phyloP scores from a whole-genome alignment of 2,797 vertebrate genomes.

The Manis crassicaudata region DNA sequence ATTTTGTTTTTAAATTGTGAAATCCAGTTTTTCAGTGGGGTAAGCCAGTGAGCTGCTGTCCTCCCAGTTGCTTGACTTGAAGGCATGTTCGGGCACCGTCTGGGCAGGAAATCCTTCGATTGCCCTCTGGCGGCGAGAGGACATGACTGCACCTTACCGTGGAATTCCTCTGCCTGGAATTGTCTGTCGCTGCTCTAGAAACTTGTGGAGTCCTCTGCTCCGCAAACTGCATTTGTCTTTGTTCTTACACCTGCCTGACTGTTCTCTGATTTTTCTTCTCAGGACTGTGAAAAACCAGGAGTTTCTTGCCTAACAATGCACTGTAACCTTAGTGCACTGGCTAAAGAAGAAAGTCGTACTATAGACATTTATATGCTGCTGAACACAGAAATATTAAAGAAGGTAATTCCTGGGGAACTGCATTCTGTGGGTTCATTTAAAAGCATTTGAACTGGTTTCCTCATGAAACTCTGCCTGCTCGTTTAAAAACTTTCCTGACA shows the following conservation, averaged over 20 bases:
- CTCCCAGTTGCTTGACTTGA: not conserved
- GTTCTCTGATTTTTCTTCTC: constrained; percentile 65
- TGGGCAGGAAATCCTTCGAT: not conserved
- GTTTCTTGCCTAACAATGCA: constrained; percentile 92
- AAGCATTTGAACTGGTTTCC: not conserved
- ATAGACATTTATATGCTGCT: constrained; percentile 94
- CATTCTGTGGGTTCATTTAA: fast-evolving
- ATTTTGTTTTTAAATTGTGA: not conserved
- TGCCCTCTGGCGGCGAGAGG: constrained; percentile 52
- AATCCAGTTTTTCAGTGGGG: not conserved
- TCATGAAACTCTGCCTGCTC: not conserved
- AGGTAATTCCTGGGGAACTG: constrained; percentile 84
- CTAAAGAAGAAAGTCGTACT: constrained; percentile 93
- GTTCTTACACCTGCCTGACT: not conserved
- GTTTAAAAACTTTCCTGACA: not conserved
- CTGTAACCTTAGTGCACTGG: constrained; percentile 92
- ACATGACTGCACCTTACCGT: not conserved
- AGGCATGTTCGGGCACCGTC: not conserved
- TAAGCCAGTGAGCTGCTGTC: not conserved
- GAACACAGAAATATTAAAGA: constrained; percentile 97
- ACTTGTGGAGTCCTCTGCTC: not conserved
- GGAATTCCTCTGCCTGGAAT: not conserved
- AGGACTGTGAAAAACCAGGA: constrained; percentile 96
- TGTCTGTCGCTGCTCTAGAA: not conserved
- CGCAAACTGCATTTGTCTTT: not conserved